Conservation (phyloP, 2,888 invertebrate genomes). For the Amiota minor region DNA sequence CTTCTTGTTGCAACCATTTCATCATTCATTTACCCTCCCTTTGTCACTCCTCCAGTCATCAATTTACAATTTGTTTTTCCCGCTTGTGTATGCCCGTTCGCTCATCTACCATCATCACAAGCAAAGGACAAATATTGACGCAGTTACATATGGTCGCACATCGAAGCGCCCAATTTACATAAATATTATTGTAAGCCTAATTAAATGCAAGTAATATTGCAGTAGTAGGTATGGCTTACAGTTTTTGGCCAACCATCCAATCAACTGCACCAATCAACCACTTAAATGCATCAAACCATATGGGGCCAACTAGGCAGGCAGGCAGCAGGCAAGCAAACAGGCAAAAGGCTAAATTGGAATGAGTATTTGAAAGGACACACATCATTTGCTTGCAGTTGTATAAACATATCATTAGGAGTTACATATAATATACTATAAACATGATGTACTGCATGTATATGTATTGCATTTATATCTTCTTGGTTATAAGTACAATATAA, state of each 20-base stretch:
- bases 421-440: too few species aligned
- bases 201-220: constrained; percentile 63
- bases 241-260: constrained; percentile 29
- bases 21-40: constrained; percentile 1
- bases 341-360: too few species aligned
- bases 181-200: constrained; percentile 70
- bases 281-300: not conserved
- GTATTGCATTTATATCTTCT: too few species aligned
- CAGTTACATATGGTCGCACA: constrained; percentile 32
- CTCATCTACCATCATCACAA: constrained; percentile 27
- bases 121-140: constrained; percentile 56
- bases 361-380: not conserved
- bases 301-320: not conserved
- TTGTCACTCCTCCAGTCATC: not conserved
- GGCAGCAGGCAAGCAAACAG: not conserved
- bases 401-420: constrained; percentile 33
- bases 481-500: too few species aligned
- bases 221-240: constrained; percentile 14
- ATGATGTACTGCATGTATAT: too few species aligned
- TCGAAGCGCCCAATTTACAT: constrained; percentile 58
- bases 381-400: constrained; percentile 33
- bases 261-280: not conserved
- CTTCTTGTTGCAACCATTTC: not conserved
- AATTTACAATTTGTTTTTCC: not conserved
- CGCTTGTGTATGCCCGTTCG: constrained; percentile 5